Conservation (phyloP, 1,140 invertebrate genomes). For the Pantala flavescens region DNA sequence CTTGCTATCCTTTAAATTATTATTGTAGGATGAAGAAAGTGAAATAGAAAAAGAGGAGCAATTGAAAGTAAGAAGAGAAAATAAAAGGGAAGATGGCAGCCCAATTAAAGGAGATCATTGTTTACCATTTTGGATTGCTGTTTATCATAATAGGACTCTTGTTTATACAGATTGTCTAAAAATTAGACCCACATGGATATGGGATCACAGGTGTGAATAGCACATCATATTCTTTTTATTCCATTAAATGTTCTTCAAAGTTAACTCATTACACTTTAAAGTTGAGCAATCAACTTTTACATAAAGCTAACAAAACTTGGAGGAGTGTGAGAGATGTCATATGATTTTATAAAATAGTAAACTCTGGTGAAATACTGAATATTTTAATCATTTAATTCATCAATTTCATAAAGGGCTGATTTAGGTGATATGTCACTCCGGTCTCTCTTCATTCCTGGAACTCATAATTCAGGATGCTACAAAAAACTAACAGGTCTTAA, state of each 20-base stretch:
- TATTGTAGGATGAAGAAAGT: neutral
- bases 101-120: constrained; percentile 29
- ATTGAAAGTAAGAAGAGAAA: neutral
- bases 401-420: constrained; percentile 13
- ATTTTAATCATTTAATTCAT: too few relatives aligned
- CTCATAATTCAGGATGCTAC: constrained; percentile 57
- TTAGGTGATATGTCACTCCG: constrained; percentile 7
- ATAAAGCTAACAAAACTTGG: too few relatives aligned
- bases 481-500: constrained; percentile 16
- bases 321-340: too few relatives aligned
- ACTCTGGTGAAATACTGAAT: too few relatives aligned
- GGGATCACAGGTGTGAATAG: constrained; percentile 40
- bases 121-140: constrained; percentile 39
- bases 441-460: constrained; percentile 50
- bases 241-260: too few relatives aligned
- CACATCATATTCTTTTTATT: constrained; percentile 13
- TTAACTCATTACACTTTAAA: too few relatives aligned
- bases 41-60: neutral
- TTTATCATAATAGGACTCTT: constrained; percentile 37
- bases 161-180: constrained; percentile 45
- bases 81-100: constrained; percentile 31
- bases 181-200: constrained; percentile 57
- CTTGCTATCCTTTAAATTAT: too few relatives aligned
- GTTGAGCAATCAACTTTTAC: too few relatives aligned
- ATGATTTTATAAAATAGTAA: too few relatives aligned